Evolutionary conservation across 2,113 vertebrate species (phyloP), one percentile per base, ranked within the genome.

Genomic region (Channa argus): DNA sequence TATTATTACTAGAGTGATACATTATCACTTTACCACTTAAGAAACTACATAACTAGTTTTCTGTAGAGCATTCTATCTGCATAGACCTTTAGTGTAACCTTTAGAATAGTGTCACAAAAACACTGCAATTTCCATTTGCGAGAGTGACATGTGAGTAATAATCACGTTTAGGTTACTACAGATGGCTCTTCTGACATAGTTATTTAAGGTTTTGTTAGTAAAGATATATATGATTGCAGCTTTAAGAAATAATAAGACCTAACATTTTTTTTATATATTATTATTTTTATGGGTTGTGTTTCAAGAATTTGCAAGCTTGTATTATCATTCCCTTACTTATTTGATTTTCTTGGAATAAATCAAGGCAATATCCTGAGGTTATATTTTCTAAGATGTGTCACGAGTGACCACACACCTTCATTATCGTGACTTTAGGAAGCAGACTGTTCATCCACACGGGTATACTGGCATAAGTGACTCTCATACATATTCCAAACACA

Each of bases 401-500:
- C 47, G 10, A 83, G 52, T 74, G 69, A 55, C 71, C 75, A 62
- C 36, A 74, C 33, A 0, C 10, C 55, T 63, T 67, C 46, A 82
- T 68, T 79, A 44, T 47, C 37, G 8, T 10, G 10, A 70, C 33
- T 74, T 52, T 43, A 51, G 49, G 24, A 80, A 53, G 47, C n/a
- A 66, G 62, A 63, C 74, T 54, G 70, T 77, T 74, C 52, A 60
- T 68, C 12, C 72, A 53, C 53, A 43, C 8, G 15, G 38, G 24
- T 69, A 5, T 41, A 5, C 2, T 54, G 68, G 54, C 50, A 62
- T 62, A 64, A 78, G 59, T 71, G 6, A 58, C 44, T 56, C 53
- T 76, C 67, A 72, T 81, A 56, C 70, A 76, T 76, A 77, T 76
- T 78, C 53, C 47, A 76, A 64, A 77, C 71, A 82, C 43, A 34